These are phyloP conservation scores for Rhagium mordax DNA, from an alignment of 2,888 invertebrate genomes.

Conservation along the genomic window DNA sequence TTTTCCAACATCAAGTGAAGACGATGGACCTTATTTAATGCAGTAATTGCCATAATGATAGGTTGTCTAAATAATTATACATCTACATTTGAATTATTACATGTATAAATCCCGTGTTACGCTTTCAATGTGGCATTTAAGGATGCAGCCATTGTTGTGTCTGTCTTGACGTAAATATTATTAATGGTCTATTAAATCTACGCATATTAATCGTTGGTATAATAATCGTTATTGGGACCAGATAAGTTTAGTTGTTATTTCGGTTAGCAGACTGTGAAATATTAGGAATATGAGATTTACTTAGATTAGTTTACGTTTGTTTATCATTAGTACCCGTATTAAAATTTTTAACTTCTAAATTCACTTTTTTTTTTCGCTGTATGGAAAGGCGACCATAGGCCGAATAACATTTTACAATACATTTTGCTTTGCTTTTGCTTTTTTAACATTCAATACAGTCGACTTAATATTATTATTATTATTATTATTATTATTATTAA, in stretches of 20 bases:
- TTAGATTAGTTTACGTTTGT: too few species aligned
- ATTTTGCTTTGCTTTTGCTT: too few species aligned
- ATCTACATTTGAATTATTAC: conserved; percentile 14
- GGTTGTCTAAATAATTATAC: conserved; percentile 8
- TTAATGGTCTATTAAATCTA: conserved; percentile 52
- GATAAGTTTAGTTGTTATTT: background rate
- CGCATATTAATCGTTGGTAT: conserved; percentile 44
- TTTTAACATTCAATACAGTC: too few species aligned
- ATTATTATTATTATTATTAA: too few species aligned
- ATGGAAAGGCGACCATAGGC: too few species aligned
- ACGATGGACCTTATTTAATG: background rate
- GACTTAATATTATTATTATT: too few species aligned
- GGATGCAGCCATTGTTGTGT: conserved; percentile 50
- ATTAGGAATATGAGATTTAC: too few species aligned
- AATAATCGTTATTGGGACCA: background rate
- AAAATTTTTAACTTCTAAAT: too few species aligned
- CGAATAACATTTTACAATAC: too few species aligned
- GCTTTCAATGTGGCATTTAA: conserved; percentile 16
- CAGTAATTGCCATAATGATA: conserved; percentile 1
- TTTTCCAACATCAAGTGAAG: conserved; percentile 1
- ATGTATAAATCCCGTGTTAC: conserved; percentile 9
- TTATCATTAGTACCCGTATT: too few species aligned
- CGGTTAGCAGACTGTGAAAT: background rate
- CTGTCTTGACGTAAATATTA: conserved; percentile 51
- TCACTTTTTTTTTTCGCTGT: too few species aligned